phyloP scores from a whole-genome alignment of 2,113 vertebrate genomes.

The Hemicordylus capensis region DNA sequence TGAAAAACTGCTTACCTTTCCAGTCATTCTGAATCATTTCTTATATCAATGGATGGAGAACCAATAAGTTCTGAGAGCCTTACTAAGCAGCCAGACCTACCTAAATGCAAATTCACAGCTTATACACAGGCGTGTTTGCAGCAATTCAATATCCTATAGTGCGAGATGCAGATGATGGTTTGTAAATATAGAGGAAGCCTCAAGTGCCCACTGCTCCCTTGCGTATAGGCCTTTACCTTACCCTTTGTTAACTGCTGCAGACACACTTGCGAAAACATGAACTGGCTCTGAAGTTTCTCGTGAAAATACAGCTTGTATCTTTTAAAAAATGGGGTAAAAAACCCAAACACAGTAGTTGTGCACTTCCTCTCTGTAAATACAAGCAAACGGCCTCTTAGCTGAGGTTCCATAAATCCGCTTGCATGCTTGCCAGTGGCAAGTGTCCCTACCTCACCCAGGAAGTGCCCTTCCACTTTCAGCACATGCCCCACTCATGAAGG shows the following conservation, averaged over 20 bases:
- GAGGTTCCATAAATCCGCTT: no score
- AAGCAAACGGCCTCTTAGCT: neutral
- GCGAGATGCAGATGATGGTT: neutral
- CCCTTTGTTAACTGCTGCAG: neutral
- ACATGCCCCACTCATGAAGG: no score
- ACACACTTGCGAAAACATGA: neutral
- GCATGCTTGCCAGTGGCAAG: no score
- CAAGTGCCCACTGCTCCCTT: no score
- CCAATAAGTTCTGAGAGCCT: neutral
- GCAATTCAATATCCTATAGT: neutral
- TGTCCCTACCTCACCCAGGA: no score
- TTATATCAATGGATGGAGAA: neutral
- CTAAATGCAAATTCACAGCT: neutral
- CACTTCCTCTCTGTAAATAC: no score
- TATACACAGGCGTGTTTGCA: neutral
- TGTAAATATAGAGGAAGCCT: neutral
- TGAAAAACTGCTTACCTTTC: neutral
- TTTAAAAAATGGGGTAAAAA: neutral
- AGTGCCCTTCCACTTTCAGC: no score
- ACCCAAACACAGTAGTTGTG: rapidly evolving
- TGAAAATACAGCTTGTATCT: neutral
- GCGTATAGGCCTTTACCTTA: neutral
- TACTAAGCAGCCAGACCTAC: neutral
- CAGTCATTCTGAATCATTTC: neutral
- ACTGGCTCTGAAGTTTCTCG: neutral